Evolutionary conservation across 2,113 vertebrate species (phyloP).

Genomic region (Microtus richardsoni): DNA sequence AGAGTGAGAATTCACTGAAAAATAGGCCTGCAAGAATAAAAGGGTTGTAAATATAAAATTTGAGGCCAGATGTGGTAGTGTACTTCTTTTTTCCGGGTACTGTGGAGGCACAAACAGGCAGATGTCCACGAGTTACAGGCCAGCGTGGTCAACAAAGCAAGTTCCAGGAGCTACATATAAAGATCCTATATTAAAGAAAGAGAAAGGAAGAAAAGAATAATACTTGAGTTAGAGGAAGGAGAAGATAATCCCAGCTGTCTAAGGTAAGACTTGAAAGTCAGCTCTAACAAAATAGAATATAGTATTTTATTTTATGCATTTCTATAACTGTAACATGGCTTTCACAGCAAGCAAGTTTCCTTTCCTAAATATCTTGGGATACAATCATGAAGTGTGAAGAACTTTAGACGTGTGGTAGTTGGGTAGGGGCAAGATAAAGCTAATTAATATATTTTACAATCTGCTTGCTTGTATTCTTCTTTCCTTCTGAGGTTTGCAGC

Average conservation of each 20-base stretch:
- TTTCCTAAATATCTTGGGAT: not conserved
- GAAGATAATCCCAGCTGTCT: not conserved
- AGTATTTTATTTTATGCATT: not conserved
- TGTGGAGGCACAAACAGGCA: not conserved
- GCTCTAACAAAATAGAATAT: not conserved
- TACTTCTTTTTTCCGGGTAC: not conserved
- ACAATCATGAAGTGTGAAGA: not conserved
- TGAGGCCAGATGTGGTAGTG: not conserved
- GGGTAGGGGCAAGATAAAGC: not conserved
- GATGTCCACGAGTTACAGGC: not conserved
- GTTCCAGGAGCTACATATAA: not conserved
- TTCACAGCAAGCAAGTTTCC: not conserved
- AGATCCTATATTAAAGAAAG: not conserved
- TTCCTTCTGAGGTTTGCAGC: not conserved
- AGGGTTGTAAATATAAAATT: not conserved
- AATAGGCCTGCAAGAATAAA: not conserved
- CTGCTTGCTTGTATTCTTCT: not conserved
- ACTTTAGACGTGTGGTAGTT: not conserved
- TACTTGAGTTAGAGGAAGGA: not conserved
- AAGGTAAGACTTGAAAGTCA: not conserved
- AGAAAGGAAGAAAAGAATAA: not conserved
- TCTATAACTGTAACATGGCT: not conserved
- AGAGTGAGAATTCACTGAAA: slow-evolving; percentile 20
- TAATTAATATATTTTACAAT: not conserved
- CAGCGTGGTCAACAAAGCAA: not conserved